Base-by-base conservation (phyloP, 2,888 invertebrate species). In the Drosophila limbata region DNA sequence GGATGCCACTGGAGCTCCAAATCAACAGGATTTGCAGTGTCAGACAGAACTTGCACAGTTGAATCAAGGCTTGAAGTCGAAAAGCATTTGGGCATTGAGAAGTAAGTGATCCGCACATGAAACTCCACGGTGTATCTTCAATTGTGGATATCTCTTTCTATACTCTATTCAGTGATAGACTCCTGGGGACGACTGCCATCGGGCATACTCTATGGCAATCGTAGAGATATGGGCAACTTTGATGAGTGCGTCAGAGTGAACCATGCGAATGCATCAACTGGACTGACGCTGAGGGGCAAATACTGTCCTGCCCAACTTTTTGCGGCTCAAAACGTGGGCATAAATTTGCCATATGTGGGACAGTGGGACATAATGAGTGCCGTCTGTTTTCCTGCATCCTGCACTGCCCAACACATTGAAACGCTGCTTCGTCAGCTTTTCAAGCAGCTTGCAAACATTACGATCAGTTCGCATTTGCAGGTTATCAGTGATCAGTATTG, bases 101-200 rank as follows among this genome's bases (percentile, higher is more conserved):
- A 73, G 80, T 80, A 52, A 59, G 80, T 72, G 6, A 8, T 51
- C 0, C 1, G 1, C 19, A 9, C 21, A 21, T n/a, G 4, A 3
- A 45, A 28, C 9, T 10, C 1, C n/a, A 25, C 28, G 28, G 21
- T 21, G 33, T 35, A 35, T 13, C 11, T 13, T 3, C 21, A 44
- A 44, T 19, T 21, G 10, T 1, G 2, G 1, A 11, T 28, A 8
- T 28, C 28, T 31, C 31, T 31, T 4, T 1, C 19, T 2, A 1
- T 33, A n/a, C 19, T 19, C 1, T 31, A 13, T 19, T 2, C 1
- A 93, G 93, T 93, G 87, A 39, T 92, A 1, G 93, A 93, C 81
- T 89, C 93, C 2, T 92, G 92, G 79, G 92, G 92, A n/a, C 91
- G 92, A 62, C 37, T 92, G 6, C 92, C 93, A 15, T 67, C 92